Base-by-base conservation (phyloP, 2,888 invertebrate species). In the Furcula furcula region DNA sequence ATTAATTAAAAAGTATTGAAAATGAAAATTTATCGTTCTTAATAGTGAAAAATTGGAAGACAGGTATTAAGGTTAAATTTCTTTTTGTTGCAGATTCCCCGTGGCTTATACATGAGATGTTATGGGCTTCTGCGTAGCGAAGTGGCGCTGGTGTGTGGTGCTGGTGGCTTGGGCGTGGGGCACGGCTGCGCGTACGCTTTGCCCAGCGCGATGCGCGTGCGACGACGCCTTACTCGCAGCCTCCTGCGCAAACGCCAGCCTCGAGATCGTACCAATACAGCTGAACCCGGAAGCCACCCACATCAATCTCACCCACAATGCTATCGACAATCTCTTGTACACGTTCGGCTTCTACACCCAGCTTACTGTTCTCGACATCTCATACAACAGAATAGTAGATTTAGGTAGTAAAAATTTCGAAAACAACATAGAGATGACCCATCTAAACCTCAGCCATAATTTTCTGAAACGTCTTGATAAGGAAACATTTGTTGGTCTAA, bases 191-290 rank as follows among this genome's bases (percentile, higher is more conserved):
- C 86, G 89, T 59, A 92, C 92, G 37, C 91, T 95, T 46, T 97
- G 97, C 74, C 96, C 96, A 29, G 91, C 93, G 37, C 92, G 93
- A 59, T 97, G 97, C 78, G 90, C 91, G 46, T 97, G 97, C 90
- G 92, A 94, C 88, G 95, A 96, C 75, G 92, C 93, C 31, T 86
- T 92, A 49, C 91, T 95, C 47, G 91, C 92, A 39, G 94, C 94
- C 15, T 91, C 93, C 49, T 97, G 97, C 77, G 92, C 93, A 52
- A 92, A 92, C 64, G 95, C 95, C 34, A 92, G 92, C 43, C 91
- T 97, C 51, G 95, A 95, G 73, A 94, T 95, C 58, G 94, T 97
- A 34, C 97, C 97, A 41, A 96, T 96, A 58, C 96, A 96, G 71
- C 90, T 97, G 53, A 97, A 97, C 79, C 97, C 97, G 22, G 95